Evolutionary conservation across 2,797 vertebrate genomes (phyloP), one percentile per base, ranked within the genome.

Genomic region (Notamacropus eugenii): DNA sequence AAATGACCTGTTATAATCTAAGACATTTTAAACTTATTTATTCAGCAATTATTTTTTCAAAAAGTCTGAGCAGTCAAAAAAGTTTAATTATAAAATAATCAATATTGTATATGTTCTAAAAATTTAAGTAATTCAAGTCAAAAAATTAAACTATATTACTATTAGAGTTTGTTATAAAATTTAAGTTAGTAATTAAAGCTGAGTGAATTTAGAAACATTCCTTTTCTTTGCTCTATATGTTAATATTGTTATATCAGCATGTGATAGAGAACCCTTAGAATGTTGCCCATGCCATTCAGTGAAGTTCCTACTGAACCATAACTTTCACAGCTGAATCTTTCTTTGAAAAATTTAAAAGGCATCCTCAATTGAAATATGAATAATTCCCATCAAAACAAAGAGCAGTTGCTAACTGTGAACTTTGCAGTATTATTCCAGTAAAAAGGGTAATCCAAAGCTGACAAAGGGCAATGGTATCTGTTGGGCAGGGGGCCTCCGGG

Each of bases 211-310:
- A 92, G 59, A 92, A 0, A 92, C 90, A 58, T 87, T 94, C 94
- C 74, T 95, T 90, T 56, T 96, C 50, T 9, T 96, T 93, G 58
- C 16, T 59, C 87, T 95, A 93, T 22, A 90, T 31, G 96, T 95
- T 90, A 59, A 54, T 95, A 93, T n/a, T 19, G 0, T 94, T 97
- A 97, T 27, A 91, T 54, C 0, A 91, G 8, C 91, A 14, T 94
- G 9, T 91, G 94, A 97, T 52, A 93, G 93, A 96, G 94, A 97
- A 97, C 96, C 93, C 97, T 95, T 97, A 98, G 97, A 98, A 98
- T 97, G 97, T 74, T 98, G 97, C 0, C 13, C 11, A 27, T 3
- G 95, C 95, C 96, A 93, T 92, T 0, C 0, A 22, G 50, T n/a
- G 90, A 92, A 90, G 11, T 55, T 93, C 82, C 92, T 62, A n/a